Evolutionary conservation across 2,113 vertebrate genomes (phyloP).

Genomic region (Trichechus manatus): DNA sequence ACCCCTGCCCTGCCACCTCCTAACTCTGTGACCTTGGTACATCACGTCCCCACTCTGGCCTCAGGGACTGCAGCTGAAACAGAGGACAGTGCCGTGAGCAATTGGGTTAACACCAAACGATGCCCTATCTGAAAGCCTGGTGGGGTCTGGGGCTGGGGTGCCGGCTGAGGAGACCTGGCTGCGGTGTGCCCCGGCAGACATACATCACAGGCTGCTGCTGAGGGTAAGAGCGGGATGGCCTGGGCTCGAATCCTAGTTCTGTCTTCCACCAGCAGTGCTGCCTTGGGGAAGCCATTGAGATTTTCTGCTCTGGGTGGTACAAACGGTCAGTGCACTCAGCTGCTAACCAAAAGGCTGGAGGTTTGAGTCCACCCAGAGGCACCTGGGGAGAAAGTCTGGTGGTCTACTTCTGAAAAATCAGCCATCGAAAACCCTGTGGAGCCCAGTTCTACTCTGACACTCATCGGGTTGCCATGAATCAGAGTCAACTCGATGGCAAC

Average conservation of each 20-base stretch:
- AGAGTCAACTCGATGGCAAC: neutral
- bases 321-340: neutral
- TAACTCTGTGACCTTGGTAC: neutral
- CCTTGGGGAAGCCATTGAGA: neutral
- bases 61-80: neutral
- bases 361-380: neutral
- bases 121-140: neutral
- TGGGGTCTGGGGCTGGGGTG: no score
- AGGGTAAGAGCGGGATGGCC: neutral
- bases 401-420: neutral
- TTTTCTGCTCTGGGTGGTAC: neutral
- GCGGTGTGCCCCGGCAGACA: no score
- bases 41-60: neutral
- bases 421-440: neutral
- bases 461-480: neutral
- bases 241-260: neutral
- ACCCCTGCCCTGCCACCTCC: neutral
- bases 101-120: neutral
- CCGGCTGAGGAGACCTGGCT: no score
- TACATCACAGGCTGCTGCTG: neutral
- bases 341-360: neutral
- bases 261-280: fast-evolving
- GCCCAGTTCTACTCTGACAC: neutral
- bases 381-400: neutral
- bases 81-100: neutral